Percentiles rank a stretch among this genome's conserved stretches.
phyloP scores from a whole-genome alignment of 2,113 vertebrate genomes.

The Oncorhynchus clarkii region DNA sequence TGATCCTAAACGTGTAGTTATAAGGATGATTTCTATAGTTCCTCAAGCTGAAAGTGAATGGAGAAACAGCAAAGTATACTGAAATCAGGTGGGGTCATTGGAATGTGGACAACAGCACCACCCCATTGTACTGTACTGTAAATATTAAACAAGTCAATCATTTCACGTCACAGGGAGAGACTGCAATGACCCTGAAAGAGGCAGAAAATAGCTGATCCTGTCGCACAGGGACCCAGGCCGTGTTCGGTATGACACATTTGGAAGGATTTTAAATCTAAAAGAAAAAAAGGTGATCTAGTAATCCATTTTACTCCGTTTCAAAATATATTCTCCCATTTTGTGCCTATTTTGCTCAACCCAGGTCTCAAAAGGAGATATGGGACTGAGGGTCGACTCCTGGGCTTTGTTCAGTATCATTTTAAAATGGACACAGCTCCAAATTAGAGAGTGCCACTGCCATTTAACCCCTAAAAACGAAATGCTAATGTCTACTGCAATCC shows the following conservation, averaged over 20 bases:
- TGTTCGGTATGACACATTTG: no score
- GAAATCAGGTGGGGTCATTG: constrained; percentile 31
- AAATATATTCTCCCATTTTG: no score
- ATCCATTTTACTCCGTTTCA: no score
- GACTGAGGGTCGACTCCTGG: background rate
- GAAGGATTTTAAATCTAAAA: no score
- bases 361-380: constrained; percentile 24
- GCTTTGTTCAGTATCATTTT: constrained; percentile 15
- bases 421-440: background rate
- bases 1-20: no score
- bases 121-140: constrained; percentile 29
- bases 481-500: background rate
- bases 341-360: background rate
- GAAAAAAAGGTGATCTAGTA: no score
- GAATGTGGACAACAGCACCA: constrained; percentile 62
- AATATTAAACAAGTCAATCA: constrained; percentile 46
- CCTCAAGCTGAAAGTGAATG: background rate
- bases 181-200: constrained; percentile 34
- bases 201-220: background rate
- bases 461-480: background rate
- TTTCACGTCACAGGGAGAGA: constrained; percentile 47
- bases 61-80: constrained; percentile 19
- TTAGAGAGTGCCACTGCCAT: background rate
- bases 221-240: background rate
- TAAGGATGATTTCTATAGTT: background rate